Percentiles rank a stretch among this genome's conserved stretches.
These are phyloP conservation scores for Onychomys torridus DNA, from an alignment of 2,797 vertebrate species.

Conservation along the genomic window DNA sequence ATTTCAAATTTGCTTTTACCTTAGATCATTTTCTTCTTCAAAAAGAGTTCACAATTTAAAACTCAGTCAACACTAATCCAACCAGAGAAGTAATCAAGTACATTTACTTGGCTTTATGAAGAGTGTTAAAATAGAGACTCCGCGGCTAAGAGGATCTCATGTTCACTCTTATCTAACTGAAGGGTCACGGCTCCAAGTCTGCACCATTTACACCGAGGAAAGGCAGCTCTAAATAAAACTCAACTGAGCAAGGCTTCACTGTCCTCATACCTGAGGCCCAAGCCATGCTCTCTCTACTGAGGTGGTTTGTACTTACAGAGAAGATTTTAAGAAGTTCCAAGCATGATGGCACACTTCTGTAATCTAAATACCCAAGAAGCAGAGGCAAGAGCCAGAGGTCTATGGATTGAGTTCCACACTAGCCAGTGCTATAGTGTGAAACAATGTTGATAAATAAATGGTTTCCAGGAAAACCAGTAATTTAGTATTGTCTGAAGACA, in stretches of 20 bases:
- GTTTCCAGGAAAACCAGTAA: neutral
- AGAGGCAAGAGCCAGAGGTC: neutral
- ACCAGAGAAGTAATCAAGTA: slow-evolving; percentile 32
- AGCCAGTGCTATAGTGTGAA: neutral
- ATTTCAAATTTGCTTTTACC: neutral
- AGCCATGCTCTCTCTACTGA: neutral
- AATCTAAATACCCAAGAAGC: neutral
- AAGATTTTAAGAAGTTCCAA: neutral
- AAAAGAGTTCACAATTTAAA: slow-evolving; percentile 24
- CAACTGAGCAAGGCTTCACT: neutral
- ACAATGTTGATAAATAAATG: neutral
- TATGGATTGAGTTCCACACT: neutral
- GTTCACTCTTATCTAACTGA: neutral
- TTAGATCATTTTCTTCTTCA: slow-evolving; percentile 19
- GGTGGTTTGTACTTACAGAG: neutral
- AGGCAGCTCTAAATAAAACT: neutral
- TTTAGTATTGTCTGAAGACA: slow-evolving; percentile 9
- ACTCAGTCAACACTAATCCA: neutral
- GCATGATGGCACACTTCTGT: neutral
- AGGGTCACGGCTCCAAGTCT: neutral
- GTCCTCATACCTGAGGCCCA: neutral
- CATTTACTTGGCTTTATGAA: slow-evolving; percentile 31
- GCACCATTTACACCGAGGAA: neutral
- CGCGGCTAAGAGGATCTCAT: neutral
- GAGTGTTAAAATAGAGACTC: neutral